phyloP scores from a whole-genome alignment of 2,888 invertebrate genomes.

The Mimachlamys varia region DNA sequence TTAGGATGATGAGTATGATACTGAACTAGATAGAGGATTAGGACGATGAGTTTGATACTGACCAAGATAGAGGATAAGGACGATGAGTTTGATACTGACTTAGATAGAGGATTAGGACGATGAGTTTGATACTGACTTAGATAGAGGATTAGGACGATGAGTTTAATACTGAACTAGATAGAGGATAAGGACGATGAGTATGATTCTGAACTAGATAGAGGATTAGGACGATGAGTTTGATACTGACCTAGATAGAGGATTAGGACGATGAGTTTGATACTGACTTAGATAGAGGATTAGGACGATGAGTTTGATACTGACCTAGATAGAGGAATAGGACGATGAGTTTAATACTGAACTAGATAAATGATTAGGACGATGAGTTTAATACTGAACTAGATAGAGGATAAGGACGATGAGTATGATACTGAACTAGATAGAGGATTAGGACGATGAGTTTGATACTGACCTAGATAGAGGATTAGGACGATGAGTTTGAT shows the following conservation, averaged over 20 bases:
- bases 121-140: conserved; percentile 60
- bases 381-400: no score
- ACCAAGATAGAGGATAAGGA: conserved; percentile 13
- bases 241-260: conserved; percentile 58
- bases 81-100: not conserved
- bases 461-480: conserved; percentile 58
- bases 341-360: conserved; percentile 56
- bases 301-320: not conserved
- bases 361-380: conserved; percentile 63
- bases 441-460: no score
- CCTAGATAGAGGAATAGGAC: not conserved
- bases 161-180: conserved; percentile 62
- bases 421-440: no score
- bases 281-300: not conserved
- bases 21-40: not conserved
- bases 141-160: conserved; percentile 63
- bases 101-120: not conserved
- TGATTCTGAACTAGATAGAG: not conserved
- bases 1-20: not conserved
- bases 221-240: conserved; percentile 55
- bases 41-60: not conserved
- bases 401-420: no score
- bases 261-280: conserved; percentile 54
- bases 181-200: conserved; percentile 66
- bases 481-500: conserved; percentile 61